phyloP scores from a whole-genome alignment of 2,113 vertebrate species.

The Lasiurus cinereus region DNA sequence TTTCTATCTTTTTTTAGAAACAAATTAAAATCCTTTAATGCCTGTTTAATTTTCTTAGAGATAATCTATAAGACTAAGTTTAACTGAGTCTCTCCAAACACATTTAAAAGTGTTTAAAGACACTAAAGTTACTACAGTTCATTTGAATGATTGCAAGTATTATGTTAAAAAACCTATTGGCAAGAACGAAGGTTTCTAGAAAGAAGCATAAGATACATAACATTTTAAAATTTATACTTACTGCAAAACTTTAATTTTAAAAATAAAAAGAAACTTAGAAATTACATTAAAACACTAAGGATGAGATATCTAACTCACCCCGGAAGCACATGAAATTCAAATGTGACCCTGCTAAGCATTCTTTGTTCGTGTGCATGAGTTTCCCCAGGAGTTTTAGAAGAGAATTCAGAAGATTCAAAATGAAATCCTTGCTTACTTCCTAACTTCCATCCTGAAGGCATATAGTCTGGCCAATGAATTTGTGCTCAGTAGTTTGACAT shows the following conservation, averaged over 20 bases:
- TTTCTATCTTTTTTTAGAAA: background rate
- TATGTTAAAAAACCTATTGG: background rate
- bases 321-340: slow-evolving; percentile 62
- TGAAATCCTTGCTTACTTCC: slow-evolving; percentile 35
- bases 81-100: background rate
- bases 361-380: background rate
- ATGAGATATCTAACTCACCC: slow-evolving; percentile 14
- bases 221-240: slow-evolving; percentile 23
- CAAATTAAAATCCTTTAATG: background rate
- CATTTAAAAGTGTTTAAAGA: background rate
- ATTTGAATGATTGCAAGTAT: background rate
- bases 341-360: background rate
- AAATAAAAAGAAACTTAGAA: slow-evolving; percentile 43
- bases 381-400: background rate
- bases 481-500: background rate
- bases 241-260: background rate
- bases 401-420: background rate
- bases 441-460: background rate
- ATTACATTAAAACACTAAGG: slow-evolving; percentile 7
- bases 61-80: background rate
- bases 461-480: background rate
- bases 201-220: background rate
- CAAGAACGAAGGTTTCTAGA: slow-evolving; percentile 26
- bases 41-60: background rate
- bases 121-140: background rate